These are phyloP conservation scores for Mastomys coucha DNA, from an alignment of 2,113 vertebrate species.

Conservation along the genomic window DNA sequence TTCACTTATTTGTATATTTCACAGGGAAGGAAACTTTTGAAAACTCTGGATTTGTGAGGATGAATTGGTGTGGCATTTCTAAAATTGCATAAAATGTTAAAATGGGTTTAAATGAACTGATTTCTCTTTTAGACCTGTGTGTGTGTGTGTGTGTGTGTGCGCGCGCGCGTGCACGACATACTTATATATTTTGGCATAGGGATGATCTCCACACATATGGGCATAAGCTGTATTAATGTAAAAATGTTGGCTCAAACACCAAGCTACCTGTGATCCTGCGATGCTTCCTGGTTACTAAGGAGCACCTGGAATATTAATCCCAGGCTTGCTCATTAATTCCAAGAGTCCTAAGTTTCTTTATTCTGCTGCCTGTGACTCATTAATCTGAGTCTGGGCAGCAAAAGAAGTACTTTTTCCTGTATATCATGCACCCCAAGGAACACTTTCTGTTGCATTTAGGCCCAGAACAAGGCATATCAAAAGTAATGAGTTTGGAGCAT, in stretches of 20 bases:
- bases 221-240: constrained; percentile 44
- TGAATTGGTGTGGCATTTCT: not conserved
- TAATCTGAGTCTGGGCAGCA: constrained; percentile 53
- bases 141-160: not conserved
- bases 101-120: not conserved
- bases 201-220: constrained; percentile 1
- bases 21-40: constrained; percentile 25
- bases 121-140: not conserved
- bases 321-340: constrained; percentile 55
- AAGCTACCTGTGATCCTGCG: not conserved
- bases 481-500: constrained; percentile 82
- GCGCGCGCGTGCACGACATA: not conserved
- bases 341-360: constrained; percentile 68
- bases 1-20: constrained; percentile 50
- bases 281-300: constrained; percentile 61
- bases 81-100: constrained; percentile 5
- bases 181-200: not conserved
- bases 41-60: not conserved
- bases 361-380: constrained; percentile 68
- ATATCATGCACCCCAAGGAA: constrained; percentile 85
- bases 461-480: constrained; percentile 83
- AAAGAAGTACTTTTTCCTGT: constrained; percentile 85
- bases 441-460: constrained; percentile 85
- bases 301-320: constrained; percentile 63
- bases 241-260: constrained; percentile 28